A percentile compares a stretch with the other conserved stretches of the same genome.
Evolutionary conservation across 2,888 invertebrate species (phyloP).

Genomic region (Hypolimnas misippus): DNA sequence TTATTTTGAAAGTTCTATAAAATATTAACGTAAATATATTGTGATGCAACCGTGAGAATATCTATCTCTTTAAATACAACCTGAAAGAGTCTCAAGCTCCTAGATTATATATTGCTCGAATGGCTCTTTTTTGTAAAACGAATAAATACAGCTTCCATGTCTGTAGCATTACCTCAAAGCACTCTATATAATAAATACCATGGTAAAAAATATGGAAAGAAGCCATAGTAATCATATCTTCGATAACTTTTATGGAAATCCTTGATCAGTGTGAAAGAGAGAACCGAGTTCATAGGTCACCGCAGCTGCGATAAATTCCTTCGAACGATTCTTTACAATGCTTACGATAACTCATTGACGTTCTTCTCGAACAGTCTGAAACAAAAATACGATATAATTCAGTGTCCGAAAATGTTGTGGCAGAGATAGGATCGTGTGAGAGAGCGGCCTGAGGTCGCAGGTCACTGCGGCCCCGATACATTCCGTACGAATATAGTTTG

Average conservation of each 20-base stretch:
- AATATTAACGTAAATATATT: too few relatives aligned
- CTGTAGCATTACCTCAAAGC: too few relatives aligned
- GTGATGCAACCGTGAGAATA: too few relatives aligned
- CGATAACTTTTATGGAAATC: not conserved
- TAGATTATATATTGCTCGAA: too few relatives aligned
- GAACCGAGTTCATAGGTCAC: not conserved
- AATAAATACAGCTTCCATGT: too few relatives aligned
- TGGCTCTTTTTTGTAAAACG: too few relatives aligned
- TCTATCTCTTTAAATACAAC: too few relatives aligned
- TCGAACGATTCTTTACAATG: not conserved
- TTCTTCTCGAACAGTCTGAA: conserved; percentile 1
- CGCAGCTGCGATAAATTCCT: not conserved
- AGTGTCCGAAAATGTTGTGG: conserved; percentile 53
- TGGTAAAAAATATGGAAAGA: too few relatives aligned
- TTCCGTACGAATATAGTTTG: conserved; percentile 52
- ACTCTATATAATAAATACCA: not conserved
- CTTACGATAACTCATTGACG: conserved; percentile 11
- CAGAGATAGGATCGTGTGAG: conserved; percentile 75
- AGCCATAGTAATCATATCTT: too few relatives aligned
- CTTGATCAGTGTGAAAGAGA: not conserved
- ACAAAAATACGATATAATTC: conserved; percentile 34
- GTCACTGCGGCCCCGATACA: conserved; percentile 71
- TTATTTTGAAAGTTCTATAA: too few relatives aligned
- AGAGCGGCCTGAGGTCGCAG: conserved; percentile 72
- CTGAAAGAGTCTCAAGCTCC: too few relatives aligned